Base-by-base conservation (phyloP, 2,113 vertebrate genomes). In the Accipiter virgatus region DNA sequence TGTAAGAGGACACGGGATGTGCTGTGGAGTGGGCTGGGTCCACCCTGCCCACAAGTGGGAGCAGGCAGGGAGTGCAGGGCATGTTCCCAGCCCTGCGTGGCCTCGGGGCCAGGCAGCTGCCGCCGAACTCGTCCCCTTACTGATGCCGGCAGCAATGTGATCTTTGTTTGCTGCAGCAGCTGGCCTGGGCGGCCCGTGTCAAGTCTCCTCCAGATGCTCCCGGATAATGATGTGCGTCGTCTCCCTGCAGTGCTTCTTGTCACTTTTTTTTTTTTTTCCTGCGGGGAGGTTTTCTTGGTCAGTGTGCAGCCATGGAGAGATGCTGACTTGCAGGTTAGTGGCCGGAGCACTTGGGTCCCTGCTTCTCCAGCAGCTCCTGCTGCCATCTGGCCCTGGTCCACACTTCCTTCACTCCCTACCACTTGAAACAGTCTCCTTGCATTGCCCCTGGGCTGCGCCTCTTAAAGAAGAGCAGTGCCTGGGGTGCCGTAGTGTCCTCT, bases 171-270 rank as follows among this genome's bases (percentile, higher is more conserved):
- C 85, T 2, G 42, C 77, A 81, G 88, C 95, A 97, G 94, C 94
- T 96, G 94, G 7, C 63, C 59, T 6, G 50, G 83, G 73, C 34
- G 6, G 90, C 90, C 63, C 5, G 3, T 59, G 78, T 34, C 74
- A 34, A 72, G 92, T n/a, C 82, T 67, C 47, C 71, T 96, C 83
- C 86, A 90, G 93, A 91, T 94, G 88, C 90, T 94, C 90, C 74
- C 2, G 3, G 94, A 29, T 82, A 72, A 80, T 26, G 67, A 61
- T 11, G 31, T 8, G 68, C 4, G 1, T 20, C 7, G 40, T 47
- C 34, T 59, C 70, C 81, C 42, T 14, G 77, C n/a, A 11, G 53
- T 2, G 70, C 73, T 81, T 34, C 73, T 66, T 43, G n/a, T 65
- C 7, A 6, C 45, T 9, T 19, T 13, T 14, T 29, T 47, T 27